Evolutionary conservation across 2,113 vertebrate genomes (phyloP).

Genomic region (Elephas maximus): DNA sequence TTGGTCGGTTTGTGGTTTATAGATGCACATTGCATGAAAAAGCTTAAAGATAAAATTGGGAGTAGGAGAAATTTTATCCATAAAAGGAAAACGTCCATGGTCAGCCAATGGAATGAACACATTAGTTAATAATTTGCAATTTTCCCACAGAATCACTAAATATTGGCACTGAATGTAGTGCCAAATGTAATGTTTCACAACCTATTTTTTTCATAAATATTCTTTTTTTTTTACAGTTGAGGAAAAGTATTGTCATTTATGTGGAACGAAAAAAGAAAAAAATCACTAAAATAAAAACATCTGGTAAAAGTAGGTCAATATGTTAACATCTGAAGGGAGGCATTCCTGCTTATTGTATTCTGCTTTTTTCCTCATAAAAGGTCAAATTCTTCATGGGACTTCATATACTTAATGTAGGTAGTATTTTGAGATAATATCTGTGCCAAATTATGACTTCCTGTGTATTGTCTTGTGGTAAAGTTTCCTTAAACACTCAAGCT

Average conservation of each 20-base stretch:
- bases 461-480: background rate
- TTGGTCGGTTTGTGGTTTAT: background rate
- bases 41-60: conserved; percentile 67
- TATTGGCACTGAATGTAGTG: conserved; percentile 73
- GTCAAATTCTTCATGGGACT: conserved; percentile 12
- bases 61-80: conserved; percentile 66
- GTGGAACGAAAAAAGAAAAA: conserved; percentile 64
- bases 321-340: conserved; percentile 66
- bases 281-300: conserved; percentile 79
- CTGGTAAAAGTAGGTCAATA: conserved; percentile 71
- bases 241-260: conserved; percentile 77
- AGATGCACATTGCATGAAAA: background rate
- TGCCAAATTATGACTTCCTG: background rate
- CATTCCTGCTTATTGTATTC: conserved; percentile 2
- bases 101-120: conserved; percentile 68
- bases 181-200: conserved; percentile 78
- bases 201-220: conserved; percentile 80
- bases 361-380: conserved; percentile 48
- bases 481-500: conserved; percentile 40
- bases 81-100: conserved; percentile 75
- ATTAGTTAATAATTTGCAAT: conserved; percentile 77
- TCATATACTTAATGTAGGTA: background rate
- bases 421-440: conserved; percentile 29
- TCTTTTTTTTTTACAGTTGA: conserved; percentile 67
- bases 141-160: conserved; percentile 54